Evolutionary conservation across 2,797 vertebrate genomes (phyloP).

Genomic region (Typhlichthys subterraneus): DNA sequence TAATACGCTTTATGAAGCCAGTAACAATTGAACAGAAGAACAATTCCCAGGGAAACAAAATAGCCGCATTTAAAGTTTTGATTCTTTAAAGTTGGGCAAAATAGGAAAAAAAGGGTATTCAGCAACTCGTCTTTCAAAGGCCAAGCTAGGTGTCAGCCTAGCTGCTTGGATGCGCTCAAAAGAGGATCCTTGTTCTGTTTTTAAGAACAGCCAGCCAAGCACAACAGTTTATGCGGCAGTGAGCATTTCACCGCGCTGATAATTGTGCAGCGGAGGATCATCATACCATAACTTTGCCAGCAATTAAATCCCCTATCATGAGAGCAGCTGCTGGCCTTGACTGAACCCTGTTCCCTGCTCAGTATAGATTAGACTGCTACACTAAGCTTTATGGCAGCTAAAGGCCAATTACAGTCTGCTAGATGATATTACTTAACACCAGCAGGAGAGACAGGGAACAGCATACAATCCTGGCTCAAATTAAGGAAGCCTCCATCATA

Average conservation of each 20-base stretch:
- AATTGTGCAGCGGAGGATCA: slow-evolving; percentile 63
- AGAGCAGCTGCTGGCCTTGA: slow-evolving; percentile 65
- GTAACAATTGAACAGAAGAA: slow-evolving; percentile 28
- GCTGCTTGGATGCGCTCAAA: slow-evolving; percentile 51
- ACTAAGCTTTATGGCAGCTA: slow-evolving; percentile 59
- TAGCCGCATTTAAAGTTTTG: slow-evolving; percentile 13
- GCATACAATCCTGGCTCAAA: too few species aligned
- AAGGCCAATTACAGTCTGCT: slow-evolving; percentile 63
- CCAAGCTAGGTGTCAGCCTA: slow-evolving; percentile 50
- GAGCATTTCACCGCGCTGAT: slow-evolving; percentile 57
- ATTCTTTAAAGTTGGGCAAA: slow-evolving; percentile 41
- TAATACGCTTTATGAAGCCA: slow-evolving; percentile 44
- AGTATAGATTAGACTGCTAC: slow-evolving; percentile 60
- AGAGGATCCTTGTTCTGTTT: slow-evolving; percentile 56
- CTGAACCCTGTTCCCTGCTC: slow-evolving; percentile 62
- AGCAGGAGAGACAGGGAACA: slow-evolving; percentile 38
- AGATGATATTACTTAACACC: slow-evolving; percentile 60
- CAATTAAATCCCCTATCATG: slow-evolving; percentile 73
- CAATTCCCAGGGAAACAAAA: slow-evolving; percentile 44
- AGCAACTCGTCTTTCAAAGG: slow-evolving; percentile 48
- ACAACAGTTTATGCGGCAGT: slow-evolving; percentile 44
- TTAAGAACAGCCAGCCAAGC: slow-evolving; percentile 55
- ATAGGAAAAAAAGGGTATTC: slow-evolving; percentile 16
- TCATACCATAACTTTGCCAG: slow-evolving; percentile 64
- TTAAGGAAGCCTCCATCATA: too few species aligned